Percentiles rank a stretch among this genome's conserved stretches.
Conservation (phyloP, 2,797 vertebrate genomes). For the Agapornis canus region DNA sequence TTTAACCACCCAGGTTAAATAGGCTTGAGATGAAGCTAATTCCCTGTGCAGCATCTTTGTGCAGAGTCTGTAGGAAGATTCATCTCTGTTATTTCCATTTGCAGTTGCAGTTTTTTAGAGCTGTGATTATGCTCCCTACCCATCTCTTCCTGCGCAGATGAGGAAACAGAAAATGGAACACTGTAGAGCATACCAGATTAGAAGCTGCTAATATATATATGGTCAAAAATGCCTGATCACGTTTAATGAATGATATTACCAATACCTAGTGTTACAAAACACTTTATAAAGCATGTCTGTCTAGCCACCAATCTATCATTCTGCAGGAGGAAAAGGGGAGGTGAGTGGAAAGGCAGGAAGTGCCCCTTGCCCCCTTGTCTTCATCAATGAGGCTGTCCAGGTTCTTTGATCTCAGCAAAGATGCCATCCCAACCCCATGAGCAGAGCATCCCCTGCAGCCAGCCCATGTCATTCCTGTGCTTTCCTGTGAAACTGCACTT, state of each 20-base stretch:
- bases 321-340: neutral
- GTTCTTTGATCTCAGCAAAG: neutral
- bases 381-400: accelerated
- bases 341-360: neutral
- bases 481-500: neutral
- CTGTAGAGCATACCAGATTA: neutral
- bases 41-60: neutral
- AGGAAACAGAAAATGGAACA: neutral
- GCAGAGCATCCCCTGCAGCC: neutral
- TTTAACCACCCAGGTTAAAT: neutral
- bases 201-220: neutral
- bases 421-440: neutral
- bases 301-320: neutral
- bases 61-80: accelerated
- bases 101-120: neutral
- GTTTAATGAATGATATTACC: neutral
- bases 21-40: neutral
- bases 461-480: neutral
- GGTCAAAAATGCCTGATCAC: neutral
- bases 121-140: neutral
- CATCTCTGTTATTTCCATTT: neutral
- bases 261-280: neutral
- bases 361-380: neutral
- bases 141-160: neutral
- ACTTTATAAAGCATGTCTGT: neutral